A percentile compares a stretch with the other conserved stretches of the same genome.
Evolutionary conservation across 2,797 vertebrate genomes (phyloP).

Genomic region (Valencia hispanica): DNA sequence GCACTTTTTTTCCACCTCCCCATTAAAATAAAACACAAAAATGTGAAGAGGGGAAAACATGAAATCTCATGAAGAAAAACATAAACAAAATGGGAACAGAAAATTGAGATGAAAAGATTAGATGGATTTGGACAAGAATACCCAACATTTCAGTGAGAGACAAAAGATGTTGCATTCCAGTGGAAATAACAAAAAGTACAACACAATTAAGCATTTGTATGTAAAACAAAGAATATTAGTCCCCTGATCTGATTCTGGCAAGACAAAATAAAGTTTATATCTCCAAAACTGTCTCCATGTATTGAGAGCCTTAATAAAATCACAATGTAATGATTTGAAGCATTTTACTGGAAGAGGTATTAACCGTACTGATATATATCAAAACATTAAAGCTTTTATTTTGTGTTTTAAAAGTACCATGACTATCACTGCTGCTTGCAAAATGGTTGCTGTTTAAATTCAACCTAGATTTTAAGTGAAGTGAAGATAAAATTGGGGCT

Average conservation of each 20-base stretch:
- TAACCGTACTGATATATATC: too few relatives aligned
- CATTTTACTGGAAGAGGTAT: neutral
- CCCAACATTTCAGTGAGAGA: slow-evolving; percentile 8
- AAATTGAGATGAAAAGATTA: neutral
- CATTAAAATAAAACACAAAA: slow-evolving; percentile 30
- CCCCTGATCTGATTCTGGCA: neutral
- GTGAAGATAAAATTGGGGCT: neutral
- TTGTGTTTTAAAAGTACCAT: neutral
- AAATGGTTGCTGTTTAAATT: neutral
- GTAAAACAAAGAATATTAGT: neutral
- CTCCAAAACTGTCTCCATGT: too few relatives aligned
- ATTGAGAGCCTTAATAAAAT: too few relatives aligned
- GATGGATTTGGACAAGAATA: neutral
- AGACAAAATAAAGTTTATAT: too few relatives aligned
- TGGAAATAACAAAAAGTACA: neutral
- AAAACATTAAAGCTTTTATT: too few relatives aligned
- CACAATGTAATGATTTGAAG: neutral
- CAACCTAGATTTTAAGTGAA: neutral
- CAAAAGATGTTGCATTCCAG: slow-evolving; percentile 8
- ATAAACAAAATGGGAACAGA: neutral
- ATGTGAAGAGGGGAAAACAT: slow-evolving; percentile 24
- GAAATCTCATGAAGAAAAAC: slow-evolving; percentile 7
- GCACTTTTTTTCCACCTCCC: slow-evolving; percentile 65
- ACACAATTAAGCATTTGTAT: neutral
- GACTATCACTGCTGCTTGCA: neutral